phyloP scores from a whole-genome alignment of 1,140 invertebrate genomes.

The Drosophila mayri region DNA sequence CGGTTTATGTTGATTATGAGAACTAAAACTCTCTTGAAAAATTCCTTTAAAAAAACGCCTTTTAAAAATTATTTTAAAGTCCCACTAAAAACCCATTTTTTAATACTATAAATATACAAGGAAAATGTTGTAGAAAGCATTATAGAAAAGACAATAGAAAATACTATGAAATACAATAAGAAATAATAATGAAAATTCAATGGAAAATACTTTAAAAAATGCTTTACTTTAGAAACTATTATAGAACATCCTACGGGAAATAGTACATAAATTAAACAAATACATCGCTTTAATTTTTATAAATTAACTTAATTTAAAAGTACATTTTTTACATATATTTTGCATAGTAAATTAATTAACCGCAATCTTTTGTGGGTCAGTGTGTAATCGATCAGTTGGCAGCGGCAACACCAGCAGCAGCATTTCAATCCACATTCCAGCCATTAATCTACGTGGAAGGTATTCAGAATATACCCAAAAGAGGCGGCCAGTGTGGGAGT shows the following conservation, averaged over 20 bases:
- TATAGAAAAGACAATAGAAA: not conserved
- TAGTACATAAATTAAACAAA: not conserved
- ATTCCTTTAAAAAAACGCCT: too few species aligned
- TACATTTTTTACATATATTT: not conserved
- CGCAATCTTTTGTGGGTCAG: constrained; percentile 12
- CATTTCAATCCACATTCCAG: constrained; percentile 33
- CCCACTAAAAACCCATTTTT: not conserved
- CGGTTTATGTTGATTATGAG: not conserved
- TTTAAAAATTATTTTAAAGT: too few species aligned
- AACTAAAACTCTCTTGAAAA: not conserved
- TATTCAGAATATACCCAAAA: constrained; percentile 9
- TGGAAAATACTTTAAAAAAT: not conserved
- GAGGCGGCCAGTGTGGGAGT: not conserved
- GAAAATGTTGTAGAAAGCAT: not conserved
- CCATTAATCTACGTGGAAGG: constrained; percentile 18
- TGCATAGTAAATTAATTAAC: not conserved
- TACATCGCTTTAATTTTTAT: not conserved
- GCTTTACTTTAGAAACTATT: not conserved
- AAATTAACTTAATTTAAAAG: not conserved
- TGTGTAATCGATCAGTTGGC: constrained; percentile 14
- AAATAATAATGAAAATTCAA: too few species aligned
- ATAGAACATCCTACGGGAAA: not conserved
- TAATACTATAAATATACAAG: not conserved
- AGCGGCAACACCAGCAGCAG: constrained; percentile 2
- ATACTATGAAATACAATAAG: too few species aligned